These are phyloP conservation scores for Tachystola acroxantha DNA, from an alignment of 2,888 invertebrate species.

Conservation along the genomic window DNA sequence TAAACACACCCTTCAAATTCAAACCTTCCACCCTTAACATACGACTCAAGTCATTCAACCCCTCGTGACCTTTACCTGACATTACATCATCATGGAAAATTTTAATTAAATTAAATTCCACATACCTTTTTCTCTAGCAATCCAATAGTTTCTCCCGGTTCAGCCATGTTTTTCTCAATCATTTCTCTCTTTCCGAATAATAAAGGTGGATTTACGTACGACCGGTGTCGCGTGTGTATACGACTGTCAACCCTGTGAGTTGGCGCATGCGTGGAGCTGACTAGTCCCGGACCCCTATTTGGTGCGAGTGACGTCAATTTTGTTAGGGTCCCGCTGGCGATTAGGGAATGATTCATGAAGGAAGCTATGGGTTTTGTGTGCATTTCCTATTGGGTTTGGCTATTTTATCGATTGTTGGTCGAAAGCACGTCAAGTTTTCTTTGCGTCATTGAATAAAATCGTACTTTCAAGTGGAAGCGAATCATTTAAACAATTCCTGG, in stretches of 20 bases:
- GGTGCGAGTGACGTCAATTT: conserved; percentile 11
- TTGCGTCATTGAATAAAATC: too few species aligned
- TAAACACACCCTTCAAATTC: conserved; percentile 17
- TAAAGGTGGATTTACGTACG: background rate
- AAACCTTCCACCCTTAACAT: conserved; percentile 16
- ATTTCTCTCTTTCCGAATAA: conserved; percentile 42
- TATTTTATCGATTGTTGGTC: too few species aligned
- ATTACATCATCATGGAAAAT: conserved; percentile 48
- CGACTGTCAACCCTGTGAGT: conserved; percentile 32
- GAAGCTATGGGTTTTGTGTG: background rate
- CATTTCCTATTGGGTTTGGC: background rate
- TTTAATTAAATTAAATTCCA: conserved; percentile 17
- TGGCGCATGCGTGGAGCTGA: conserved; percentile 39
- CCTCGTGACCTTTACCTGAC: conserved; percentile 54
- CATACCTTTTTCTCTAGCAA: conserved; percentile 65
- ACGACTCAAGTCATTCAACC: conserved; percentile 21
- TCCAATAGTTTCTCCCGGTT: conserved; percentile 54
- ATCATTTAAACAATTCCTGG: too few species aligned
- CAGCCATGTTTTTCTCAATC: conserved; percentile 37
- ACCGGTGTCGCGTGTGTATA: background rate
- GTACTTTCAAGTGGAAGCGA: too few species aligned
- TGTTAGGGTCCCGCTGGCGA: conserved; percentile 9
- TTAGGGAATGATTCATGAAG: background rate
- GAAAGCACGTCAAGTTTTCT: too few species aligned
- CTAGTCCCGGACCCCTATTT: conserved; percentile 37